Base-by-base conservation (phyloP, 2,888 invertebrate species). In the Hetaerina titia region DNA sequence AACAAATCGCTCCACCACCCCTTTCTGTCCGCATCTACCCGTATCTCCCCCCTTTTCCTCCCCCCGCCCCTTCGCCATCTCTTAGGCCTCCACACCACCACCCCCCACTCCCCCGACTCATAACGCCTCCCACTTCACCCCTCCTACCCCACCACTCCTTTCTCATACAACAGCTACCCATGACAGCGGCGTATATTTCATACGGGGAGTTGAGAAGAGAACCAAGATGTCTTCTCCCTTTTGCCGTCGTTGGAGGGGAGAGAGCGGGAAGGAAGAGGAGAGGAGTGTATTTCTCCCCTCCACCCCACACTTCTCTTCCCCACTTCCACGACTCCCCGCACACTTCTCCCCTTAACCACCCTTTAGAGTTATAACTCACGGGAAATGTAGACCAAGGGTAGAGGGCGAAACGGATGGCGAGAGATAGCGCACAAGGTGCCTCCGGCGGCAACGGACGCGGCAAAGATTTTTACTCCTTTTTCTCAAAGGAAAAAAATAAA, bases 11-110 rank as follows among this genome's bases (percentile, higher is more conserved):
- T 92, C 92, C 69, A 69, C 92, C 92, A 92, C 92, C 92, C 92
- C 92, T 92, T 92, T 92, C 92, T 92, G 92, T 92, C 92, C 92
- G 92, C 92, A 92, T 92, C 92, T 92, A 92, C 92, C 92, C 92
- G 92, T 92, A 92, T 92, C 92, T 92, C 92, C 74, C 92, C 56
- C 92, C 11, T 19, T 19, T 0, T 11, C 56, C 57, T 15, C 57
- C 56, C 56, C 56, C 56, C 22, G 2, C 89, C 89, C 89, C 58
- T 9, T 0, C 57, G 57, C 57, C 89, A 57, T n/a, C 57, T 89
- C 19, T 56, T 89, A 56, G n/a, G n/a, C 56, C 89, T 22, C 89
- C 89, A 15, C 89, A 13, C 89, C 58, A 81, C 81, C 13, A n/a
- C 89, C 9, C 89, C 58, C 89, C 89, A 19, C 57, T 22, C 9